Base-by-base conservation (phyloP, 1,140 invertebrate species). In the Bilobella aurantiaca region DNA sequence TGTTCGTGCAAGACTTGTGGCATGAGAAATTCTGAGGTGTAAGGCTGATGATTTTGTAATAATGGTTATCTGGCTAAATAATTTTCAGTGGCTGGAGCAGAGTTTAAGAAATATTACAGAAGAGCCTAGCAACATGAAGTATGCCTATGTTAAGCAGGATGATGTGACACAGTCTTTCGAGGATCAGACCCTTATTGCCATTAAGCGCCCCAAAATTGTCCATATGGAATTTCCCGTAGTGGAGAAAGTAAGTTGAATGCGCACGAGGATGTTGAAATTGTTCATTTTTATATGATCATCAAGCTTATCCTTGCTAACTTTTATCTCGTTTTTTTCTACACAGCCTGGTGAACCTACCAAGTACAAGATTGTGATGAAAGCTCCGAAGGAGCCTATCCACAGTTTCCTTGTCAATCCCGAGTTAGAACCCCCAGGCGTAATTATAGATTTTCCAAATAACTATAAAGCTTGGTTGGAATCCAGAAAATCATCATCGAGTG, bases 61-160 rank as follows among this genome's bases (percentile, higher is more conserved):
- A 37, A 34, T 32, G 32, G 23, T 31, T 31, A 61, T 23, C 12
- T 23, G 23, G 14, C n/a, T 8, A 16, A 18, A n/a, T n/a, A n/a
- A n/a, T n/a, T n/a, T 18, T 25, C 80, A 84, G 72, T 91, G 89
- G 86, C 85, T 93, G 57, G 84, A 88, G 75, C 91, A 94, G 77
- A 93, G 90, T 78, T 87, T 93, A 70, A 86, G 85, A 75, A 94
- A 94, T 81, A 86, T 92, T 56, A 85, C 87, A 58, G 87, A 90
- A 74, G 91, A 94, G 75, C 78, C 82, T 23, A 81, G 82, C 34
- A 93, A 91, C 76, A 82, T 82, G 69, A 80, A 82, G 68, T 80
- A 84, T 71, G 83, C 87, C 5, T 94, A 89, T 80, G 82, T 93
- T 0, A 87, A 82, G 1, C 85, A 90, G 77, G 84, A 88, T 73